Base-by-base conservation (phyloP, 2,797 vertebrate genomes). In the Myoxocephalus aenaeus region DNA sequence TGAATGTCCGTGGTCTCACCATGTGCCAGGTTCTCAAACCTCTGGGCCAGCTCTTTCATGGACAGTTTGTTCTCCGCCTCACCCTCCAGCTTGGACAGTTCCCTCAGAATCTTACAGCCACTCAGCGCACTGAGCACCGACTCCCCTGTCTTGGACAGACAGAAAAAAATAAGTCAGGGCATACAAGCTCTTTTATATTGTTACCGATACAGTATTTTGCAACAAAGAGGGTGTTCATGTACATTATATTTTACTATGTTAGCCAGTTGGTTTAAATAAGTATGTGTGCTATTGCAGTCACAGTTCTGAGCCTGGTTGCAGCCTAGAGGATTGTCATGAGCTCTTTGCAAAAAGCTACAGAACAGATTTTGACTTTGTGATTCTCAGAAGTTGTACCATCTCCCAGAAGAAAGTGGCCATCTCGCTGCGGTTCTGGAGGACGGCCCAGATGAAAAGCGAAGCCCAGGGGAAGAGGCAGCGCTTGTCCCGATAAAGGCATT, bases 351-450 rank as follows among this genome's bases (percentile, higher is more conserved):
- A 48, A 71, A 46, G 14, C 12, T 18, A 7, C n/a, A 58, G 9
- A n/a, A 20, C 11, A 32, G 15, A 15, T 53, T 46, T 11, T 8
- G 46, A 1, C 32, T 18, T 20, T 50, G 29, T 40, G 15, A 44
- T 11, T 44, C 2, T 70, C n/a, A 25, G 20, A 57, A 1, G 3
- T 20, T 83, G 91, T 93, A 98, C 97, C 96, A 97, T 97, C 90
- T 98, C 97, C 97, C 97, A 98, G 95, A 97, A 98, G 86, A 95
- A 96, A 61, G 92, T 79, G 5, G 97, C 96, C 97, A 98, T 98
- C 86, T 97, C 95, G 1, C 93, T 90, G 38, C 96, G 94, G 90
- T 97, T 97, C 84, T 98, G 95, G 15, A 98, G 91, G 77, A 98
- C 92, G 0, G 97, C 96, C 97, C 97, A 98, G 79, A 97, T 94